These are phyloP conservation scores for Lacerta bilineata DNA, from an alignment of 2,797 vertebrate species.

Conservation along the genomic window DNA sequence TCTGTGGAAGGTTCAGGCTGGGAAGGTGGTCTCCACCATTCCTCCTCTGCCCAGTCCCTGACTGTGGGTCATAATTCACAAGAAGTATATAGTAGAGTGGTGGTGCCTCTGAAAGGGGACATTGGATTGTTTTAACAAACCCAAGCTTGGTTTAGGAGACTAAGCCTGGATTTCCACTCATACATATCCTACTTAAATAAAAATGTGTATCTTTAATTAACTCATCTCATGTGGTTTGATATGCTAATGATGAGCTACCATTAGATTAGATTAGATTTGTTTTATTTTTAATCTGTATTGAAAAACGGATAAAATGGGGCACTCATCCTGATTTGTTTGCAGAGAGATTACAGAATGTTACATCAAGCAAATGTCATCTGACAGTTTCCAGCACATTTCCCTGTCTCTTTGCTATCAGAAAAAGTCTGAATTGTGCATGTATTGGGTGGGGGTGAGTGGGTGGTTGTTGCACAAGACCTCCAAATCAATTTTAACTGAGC, in stretches of 20 bases:
- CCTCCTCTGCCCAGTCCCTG: too few relatives aligned
- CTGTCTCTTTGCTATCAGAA: too few relatives aligned
- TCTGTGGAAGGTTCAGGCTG: too few relatives aligned
- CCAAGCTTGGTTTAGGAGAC: background rate
- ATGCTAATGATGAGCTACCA: background rate
- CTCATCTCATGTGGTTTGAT: background rate
- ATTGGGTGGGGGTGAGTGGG: too few relatives aligned
- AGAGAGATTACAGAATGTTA: too few relatives aligned
- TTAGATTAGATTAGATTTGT: too few relatives aligned
- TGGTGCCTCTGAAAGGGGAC: background rate
- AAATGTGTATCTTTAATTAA: background rate
- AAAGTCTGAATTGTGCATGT: too few relatives aligned
- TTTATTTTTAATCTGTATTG: background rate
- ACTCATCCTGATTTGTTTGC: background rate
- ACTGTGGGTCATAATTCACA: background rate
- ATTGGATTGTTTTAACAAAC: background rate
- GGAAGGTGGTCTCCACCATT: too few relatives aligned
- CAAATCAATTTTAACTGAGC: too few relatives aligned
- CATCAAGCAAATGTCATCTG: too few relatives aligned
- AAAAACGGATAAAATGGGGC: background rate
- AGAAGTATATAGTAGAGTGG: background rate
- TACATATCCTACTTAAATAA: background rate
- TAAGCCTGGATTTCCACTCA: background rate
- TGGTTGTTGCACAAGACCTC: too few relatives aligned
- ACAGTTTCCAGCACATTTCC: too few relatives aligned